Evolutionary conservation across 2,888 invertebrate genomes (phyloP).

Genomic region (Ectropis crepuscularia): DNA sequence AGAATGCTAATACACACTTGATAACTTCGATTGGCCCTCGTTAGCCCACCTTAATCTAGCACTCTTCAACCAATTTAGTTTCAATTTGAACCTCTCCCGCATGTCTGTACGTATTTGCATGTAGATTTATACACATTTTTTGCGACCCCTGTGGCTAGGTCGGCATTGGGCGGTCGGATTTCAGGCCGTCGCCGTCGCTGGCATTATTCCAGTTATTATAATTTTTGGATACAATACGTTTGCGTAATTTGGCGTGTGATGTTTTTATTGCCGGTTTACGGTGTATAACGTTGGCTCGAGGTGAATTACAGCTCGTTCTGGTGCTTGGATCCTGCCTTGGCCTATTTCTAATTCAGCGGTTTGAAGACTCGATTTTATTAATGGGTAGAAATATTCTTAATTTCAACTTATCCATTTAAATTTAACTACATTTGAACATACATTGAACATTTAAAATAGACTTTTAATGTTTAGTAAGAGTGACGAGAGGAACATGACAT

Average conservation of each 20-base stretch:
- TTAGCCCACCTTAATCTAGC: slow-evolving; percentile 27
- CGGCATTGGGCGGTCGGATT: slow-evolving; percentile 24
- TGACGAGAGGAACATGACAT: too few species aligned
- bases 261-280: slow-evolving; percentile 32
- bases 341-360: slow-evolving; percentile 4
- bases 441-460: too few species aligned
- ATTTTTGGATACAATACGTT: slow-evolving; percentile 38
- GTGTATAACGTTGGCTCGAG: slow-evolving; percentile 16
- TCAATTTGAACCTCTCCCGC: slow-evolving; percentile 49
- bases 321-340: background rate
- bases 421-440: too few species aligned
- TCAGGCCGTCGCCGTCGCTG: slow-evolving; percentile 36
- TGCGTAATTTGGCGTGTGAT: slow-evolving; percentile 35
- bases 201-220: slow-evolving; percentile 42
- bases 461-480: too few species aligned
- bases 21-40: slow-evolving; percentile 1
- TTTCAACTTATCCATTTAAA: too few species aligned
- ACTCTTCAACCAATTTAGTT: slow-evolving; percentile 52
- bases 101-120: slow-evolving; percentile 50
- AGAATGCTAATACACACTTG: background rate
- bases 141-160: slow-evolving; percentile 36
- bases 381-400: too few species aligned
- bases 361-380: too few species aligned
- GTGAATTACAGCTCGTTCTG: slow-evolving; percentile 2
- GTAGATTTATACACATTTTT: slow-evolving; percentile 51